A percentile compares a stretch with the other conserved stretches of the same genome.
phyloP scores from a whole-genome alignment of 2,888 invertebrate genomes.

The Stegana nigrithorax region DNA sequence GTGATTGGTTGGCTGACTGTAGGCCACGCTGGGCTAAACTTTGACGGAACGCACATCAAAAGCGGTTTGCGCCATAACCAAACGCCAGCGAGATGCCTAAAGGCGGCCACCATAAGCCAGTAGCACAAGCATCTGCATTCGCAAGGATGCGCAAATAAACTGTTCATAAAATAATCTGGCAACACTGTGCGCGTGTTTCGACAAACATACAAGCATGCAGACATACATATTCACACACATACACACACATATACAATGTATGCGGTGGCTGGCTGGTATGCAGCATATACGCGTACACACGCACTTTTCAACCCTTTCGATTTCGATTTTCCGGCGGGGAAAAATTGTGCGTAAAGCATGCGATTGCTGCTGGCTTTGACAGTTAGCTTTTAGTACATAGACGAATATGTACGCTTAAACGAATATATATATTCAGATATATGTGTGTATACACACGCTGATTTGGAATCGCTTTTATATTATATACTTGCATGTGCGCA shows the following conservation, averaged over 20 bases:
- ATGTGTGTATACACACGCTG: constrained; percentile 42
- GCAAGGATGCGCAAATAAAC: not conserved
- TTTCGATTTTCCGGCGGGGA: constrained; percentile 2
- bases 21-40: too few species aligned
- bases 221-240: too few species aligned
- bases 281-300: too few species aligned
- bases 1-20: not conserved
- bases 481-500: constrained; percentile 38
- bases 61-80: not conserved
- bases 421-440: constrained; percentile 31
- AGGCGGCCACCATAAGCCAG: not conserved
- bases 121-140: not conserved
- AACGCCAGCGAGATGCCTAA: not conserved
- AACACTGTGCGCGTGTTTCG: constrained; percentile 15
- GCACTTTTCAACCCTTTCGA: constrained; percentile 18
- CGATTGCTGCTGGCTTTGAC: not conserved
- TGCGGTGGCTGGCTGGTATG: too few species aligned
- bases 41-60: constrained; percentile 11
- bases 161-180: not conserved
- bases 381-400: constrained; percentile 16
- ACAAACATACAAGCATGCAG: not conserved
- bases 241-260: constrained; percentile 5
- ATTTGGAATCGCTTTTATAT: constrained; percentile 23
- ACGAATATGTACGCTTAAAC: constrained; percentile 22
- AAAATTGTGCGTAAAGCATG: constrained; percentile 14